Evolutionary conservation across 2,113 vertebrate species (phyloP), one percentile per base, ranked within the genome.

Genomic region (Lophura nycthemera): DNA sequence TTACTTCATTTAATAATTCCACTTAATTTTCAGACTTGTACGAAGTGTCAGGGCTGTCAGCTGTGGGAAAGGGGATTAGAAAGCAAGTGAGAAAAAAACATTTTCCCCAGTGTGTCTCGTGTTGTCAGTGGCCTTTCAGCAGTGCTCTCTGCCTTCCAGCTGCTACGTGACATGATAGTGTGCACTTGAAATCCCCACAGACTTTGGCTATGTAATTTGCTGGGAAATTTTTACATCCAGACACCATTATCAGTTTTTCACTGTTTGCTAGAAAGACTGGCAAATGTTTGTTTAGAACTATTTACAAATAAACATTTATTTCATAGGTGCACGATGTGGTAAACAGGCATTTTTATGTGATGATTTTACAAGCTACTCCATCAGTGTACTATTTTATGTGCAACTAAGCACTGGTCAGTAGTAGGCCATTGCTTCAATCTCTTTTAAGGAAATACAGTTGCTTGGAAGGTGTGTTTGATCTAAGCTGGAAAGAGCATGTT

Each of bases 1-100:
- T 57, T 69, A 86, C 72, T 92, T 94, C 0, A 0, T 83, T 96
- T 94, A 82, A 36, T 70, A 89, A 83, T 2, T 70, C 50, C 88
- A 95, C 75, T 91, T 93, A 88, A 96, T 95, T 96, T 94, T 86
- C 69, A 66, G 48, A 22, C 89, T 92, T 95, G 61, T 91, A 72
- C 11, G 32, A 96, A 60, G 91, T 96, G 93, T 96, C 74, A 77
- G 92, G 56, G 67, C 87, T 96, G 94, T 96, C 92, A 95, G 88
- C 89, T 92, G 83, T 47, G 91, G 87, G 87, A 18, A 85, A 74
- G 43, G 75, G 72, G 87, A 90, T 96, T 96, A 96, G 47, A 54
- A 57, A 91, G 71, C 29, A 73, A 90, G 71, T 77, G 82, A 63
- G 88, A 82, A 91, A 54, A 38, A 88, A 3, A 76, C 84, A 11